These are phyloP conservation scores for Onychostoma macrolepis DNA, from an alignment of 2,113 vertebrate species.

Conservation along the genomic window DNA sequence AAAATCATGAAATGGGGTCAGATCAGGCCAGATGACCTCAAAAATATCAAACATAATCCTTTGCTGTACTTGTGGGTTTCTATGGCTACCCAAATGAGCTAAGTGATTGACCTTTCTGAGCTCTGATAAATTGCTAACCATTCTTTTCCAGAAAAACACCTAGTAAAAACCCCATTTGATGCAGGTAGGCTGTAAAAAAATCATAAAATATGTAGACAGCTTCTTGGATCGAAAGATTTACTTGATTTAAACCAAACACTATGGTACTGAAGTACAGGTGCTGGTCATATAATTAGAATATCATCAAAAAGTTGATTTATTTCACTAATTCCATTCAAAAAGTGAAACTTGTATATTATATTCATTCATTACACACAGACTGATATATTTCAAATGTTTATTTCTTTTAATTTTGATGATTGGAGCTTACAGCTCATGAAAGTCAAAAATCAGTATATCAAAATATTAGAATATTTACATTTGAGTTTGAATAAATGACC, in stretches of 20 bases:
- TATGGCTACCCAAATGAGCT: background rate
- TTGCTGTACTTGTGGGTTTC: slow-evolving; percentile 9
- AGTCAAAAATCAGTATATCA: too few species aligned
- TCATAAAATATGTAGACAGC: background rate
- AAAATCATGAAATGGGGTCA: background rate
- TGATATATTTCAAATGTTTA: too few species aligned
- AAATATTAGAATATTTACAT: too few species aligned
- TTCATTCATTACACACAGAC: too few species aligned
- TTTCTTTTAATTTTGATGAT: too few species aligned
- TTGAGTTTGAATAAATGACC: too few species aligned
- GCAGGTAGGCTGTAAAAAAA: background rate
- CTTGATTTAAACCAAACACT: background rate
- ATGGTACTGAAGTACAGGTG: background rate
- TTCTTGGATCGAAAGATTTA: background rate
- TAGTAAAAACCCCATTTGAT: background rate
- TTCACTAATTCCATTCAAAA: too few species aligned
- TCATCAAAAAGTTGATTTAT: too few species aligned
- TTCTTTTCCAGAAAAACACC: background rate
- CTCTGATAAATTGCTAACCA: background rate
- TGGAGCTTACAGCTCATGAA: too few species aligned
- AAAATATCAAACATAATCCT: background rate
- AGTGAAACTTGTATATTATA: too few species aligned
- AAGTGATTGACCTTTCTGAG: slow-evolving; percentile 2
- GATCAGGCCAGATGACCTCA: background rate
- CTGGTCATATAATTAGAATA: too few species aligned